Percentiles rank a stretch among this genome's conserved stretches.
These are phyloP conservation scores for Hylyphantes graminicola DNA, from an alignment of 1,140 invertebrate species.

Conservation along the genomic window DNA sequence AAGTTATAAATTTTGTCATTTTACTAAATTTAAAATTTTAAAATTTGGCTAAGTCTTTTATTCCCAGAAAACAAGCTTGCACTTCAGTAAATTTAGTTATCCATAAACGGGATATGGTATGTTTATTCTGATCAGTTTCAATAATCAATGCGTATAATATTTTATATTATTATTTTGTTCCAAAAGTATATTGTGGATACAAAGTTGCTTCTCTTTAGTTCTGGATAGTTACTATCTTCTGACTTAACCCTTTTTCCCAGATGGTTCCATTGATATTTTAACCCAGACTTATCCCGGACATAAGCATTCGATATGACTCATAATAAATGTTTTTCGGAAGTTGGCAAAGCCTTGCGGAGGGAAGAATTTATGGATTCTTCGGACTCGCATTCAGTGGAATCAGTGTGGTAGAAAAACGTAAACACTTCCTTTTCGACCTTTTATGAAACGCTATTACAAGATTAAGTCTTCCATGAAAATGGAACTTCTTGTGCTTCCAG, in stretches of 20 bases:
- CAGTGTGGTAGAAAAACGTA: neutral
- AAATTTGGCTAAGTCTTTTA: too few relatives aligned
- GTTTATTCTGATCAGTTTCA: too few relatives aligned
- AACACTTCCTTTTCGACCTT: constrained; percentile 8
- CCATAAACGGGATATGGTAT: too few relatives aligned
- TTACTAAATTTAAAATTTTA: too few relatives aligned
- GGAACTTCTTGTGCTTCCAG: neutral
- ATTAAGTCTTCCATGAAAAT: constrained; percentile 24
- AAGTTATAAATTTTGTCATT: too few relatives aligned
- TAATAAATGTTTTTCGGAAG: constrained; percentile 1
- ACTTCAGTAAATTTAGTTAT: too few relatives aligned
- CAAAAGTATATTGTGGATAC: neutral
- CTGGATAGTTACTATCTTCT: neutral
- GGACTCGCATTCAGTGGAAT: neutral
- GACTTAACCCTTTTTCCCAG: neutral
- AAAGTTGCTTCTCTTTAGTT: neutral
- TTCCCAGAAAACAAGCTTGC: too few relatives aligned
- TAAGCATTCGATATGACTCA: neutral
- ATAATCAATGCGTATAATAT: neutral
- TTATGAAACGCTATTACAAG: constrained; percentile 8
- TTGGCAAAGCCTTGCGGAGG: neutral
- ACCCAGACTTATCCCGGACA: too few relatives aligned
- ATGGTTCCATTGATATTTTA: neutral
- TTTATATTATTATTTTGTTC: neutral
- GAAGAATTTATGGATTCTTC: constrained; percentile 17